Base-by-base conservation (phyloP, 2,888 invertebrate genomes). In the Thalpophila matura region DNA sequence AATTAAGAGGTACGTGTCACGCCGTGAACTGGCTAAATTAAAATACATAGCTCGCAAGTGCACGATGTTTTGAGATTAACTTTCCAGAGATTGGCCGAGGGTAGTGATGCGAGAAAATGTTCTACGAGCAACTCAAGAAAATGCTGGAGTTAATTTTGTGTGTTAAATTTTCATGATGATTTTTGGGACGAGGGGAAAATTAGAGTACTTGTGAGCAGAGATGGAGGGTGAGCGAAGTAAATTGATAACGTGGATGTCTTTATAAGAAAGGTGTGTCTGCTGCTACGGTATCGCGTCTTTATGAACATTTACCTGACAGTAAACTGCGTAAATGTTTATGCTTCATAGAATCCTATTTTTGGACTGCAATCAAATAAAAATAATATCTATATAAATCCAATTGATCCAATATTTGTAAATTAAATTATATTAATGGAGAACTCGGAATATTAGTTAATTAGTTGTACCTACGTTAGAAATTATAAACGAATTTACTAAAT, bases 1-100 rank as follows among this genome's bases (percentile, higher is more conserved):
- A 85, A 85, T 85, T 85, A 85, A 84, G 80, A 84, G 77, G 64
- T 81, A 82, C 83, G 80, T 83, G 78, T 80, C 78, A 66, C 64
- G 59, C 71, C 57, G 75, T 60, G 75, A 82, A 79, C 77, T 76
- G 73, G 79, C 73, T 80, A 76, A 83, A 83, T 83, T 83, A 83
- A 83, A 83, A 83, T 83, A 83, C 79, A 82, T 77, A 72, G 76
- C 77, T 80, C 64, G 71, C 72, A 67, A 79, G 67, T 74, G 66
- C 69, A 71, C 77, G 63, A 70, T 77, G 75, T 71, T 80, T 76
- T 75, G 74, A 77, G 68, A 81, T 82, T 81, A 79, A 80, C 71
- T 59, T 79, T 51, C 62, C 59, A 61, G 67, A 79, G 67, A 79
- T 77, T 73, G 75, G 73, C 59, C 50, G 45, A 60, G 45, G 72